A percentile compares a stretch with the other conserved stretches of the same genome.
phyloP scores from a whole-genome alignment of 2,113 vertebrate species.

The Telmatochromis sp. region DNA sequence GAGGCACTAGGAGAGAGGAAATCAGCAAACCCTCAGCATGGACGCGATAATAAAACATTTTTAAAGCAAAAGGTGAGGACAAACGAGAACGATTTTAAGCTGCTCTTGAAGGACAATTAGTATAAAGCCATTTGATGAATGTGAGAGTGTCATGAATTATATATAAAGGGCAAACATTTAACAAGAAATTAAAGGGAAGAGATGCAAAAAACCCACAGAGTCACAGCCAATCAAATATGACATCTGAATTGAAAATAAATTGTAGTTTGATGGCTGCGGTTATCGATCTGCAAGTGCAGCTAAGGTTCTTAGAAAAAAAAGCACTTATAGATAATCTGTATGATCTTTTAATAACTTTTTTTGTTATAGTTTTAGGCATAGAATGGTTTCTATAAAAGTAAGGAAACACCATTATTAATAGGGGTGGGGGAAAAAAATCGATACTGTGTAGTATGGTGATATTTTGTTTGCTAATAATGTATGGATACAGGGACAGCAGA shows the following conservation, averaged over 20 bases:
- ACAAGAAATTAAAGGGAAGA: not conserved
- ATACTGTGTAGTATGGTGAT: accelerated
- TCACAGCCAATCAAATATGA: not conserved
- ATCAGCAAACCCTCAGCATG: not conserved
- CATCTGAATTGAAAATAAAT: not conserved
- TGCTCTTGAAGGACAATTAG: not conserved
- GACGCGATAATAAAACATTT: not conserved
- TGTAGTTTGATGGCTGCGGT: accelerated
- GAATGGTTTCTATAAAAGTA: not conserved
- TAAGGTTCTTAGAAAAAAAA: not conserved
- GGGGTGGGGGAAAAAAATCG: accelerated
- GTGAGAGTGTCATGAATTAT: not conserved
- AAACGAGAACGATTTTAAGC: not conserved
- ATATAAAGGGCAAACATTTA: not conserved
- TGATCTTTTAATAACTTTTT: not conserved
- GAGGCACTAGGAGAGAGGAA: constrained; percentile 74
- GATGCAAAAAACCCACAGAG: not conserved
- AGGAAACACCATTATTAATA: not conserved
- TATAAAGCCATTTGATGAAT: not conserved
- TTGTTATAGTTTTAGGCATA: not conserved
- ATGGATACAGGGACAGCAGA: too few species aligned
- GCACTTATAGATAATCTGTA: not conserved
- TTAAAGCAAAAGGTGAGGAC: not conserved
- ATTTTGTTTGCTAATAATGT: too few species aligned
- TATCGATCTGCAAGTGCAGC: accelerated